A percentile compares a stretch with the other conserved stretches of the same genome.
These are phyloP conservation scores for Psephotus haematonotus DNA, from an alignment of 2,113 vertebrate species.

Conservation along the genomic window DNA sequence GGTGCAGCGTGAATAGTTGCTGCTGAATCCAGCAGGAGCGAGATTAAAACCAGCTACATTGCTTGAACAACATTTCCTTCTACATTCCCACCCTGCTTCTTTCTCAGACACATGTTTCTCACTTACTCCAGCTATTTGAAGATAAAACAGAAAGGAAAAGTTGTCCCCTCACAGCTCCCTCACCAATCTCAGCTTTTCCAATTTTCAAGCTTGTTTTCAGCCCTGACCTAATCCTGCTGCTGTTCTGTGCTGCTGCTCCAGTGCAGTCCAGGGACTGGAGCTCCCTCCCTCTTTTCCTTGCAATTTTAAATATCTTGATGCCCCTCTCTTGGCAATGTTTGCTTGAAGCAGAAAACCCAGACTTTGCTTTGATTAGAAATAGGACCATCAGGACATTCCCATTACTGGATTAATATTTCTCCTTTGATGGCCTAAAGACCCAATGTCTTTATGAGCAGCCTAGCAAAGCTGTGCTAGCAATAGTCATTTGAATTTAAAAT, in stretches of 20 bases:
- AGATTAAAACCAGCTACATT: background rate
- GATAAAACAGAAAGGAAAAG: background rate
- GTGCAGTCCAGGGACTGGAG: background rate
- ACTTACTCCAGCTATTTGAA: background rate
- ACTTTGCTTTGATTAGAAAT: background rate
- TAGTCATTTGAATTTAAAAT: background rate
- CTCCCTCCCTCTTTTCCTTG: background rate
- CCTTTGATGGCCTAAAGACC: background rate
- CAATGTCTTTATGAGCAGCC: background rate
- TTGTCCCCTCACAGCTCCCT: background rate
- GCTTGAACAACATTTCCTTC: background rate
- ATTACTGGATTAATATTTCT: background rate
- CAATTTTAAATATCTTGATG: background rate
- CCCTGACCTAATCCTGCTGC: background rate
- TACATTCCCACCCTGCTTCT: accelerated
- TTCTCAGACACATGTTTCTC: background rate
- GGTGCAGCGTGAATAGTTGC: background rate
- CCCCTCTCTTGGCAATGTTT: background rate
- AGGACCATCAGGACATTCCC: background rate
- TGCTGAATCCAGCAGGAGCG: background rate
- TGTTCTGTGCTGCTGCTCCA: background rate
- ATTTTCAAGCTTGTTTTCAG: background rate
- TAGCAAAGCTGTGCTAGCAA: background rate
- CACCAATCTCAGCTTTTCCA: background rate
- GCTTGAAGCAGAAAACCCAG: background rate